These are phyloP conservation scores for Numenius arquata DNA, from an alignment of 2,113 vertebrate genomes.

Conservation along the genomic window DNA sequence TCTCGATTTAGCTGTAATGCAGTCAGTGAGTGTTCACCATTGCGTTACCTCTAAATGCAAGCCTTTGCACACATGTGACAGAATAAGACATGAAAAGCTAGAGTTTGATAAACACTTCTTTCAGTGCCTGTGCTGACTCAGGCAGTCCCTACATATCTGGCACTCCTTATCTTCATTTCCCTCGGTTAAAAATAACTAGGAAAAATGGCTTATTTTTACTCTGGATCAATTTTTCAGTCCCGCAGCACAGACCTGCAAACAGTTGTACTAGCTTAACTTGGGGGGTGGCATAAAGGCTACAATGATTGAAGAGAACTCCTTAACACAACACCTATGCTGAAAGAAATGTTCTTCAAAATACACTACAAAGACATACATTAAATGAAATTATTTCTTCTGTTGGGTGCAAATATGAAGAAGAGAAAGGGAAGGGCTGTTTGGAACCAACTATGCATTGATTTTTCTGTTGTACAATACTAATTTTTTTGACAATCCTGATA, in stretches of 20 bases:
- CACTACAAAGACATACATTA: background rate
- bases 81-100: background rate
- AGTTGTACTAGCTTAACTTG: background rate
- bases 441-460: background rate
- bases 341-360: background rate
- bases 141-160: background rate
- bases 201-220: background rate
- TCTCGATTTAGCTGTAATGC: background rate
- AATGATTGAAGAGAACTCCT: background rate
- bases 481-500: background rate
- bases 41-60: background rate
- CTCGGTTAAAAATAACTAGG: background rate
- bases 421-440: background rate
- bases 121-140: background rate
- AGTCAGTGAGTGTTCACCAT: background rate
- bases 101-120: background rate
- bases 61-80: background rate
- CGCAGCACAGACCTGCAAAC: background rate
- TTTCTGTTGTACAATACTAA: background rate
- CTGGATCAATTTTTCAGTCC: background rate
- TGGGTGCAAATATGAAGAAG: background rate
- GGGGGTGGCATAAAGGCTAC: background rate
- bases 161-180: background rate
- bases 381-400: background rate
- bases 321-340: background rate